A percentile compares a stretch with the other conserved stretches of the same genome.
Evolutionary conservation across 2,797 vertebrate genomes (phyloP).

Genomic region (Orientallactaga sibirica): DNA sequence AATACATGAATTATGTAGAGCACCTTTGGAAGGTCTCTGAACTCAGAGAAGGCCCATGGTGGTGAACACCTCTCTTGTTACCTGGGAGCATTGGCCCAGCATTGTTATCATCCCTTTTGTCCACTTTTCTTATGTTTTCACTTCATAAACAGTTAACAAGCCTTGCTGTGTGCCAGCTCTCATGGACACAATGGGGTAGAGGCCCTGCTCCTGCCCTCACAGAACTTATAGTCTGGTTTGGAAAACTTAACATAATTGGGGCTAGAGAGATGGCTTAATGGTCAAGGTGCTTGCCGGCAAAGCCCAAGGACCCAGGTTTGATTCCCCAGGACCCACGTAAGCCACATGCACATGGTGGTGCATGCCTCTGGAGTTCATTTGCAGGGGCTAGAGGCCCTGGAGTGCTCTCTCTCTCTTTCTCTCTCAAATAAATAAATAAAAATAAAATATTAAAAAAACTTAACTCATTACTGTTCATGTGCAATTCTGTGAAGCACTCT

Average conservation of each 20-base stretch:
- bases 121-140: not conserved
- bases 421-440: too few species aligned
- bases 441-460: too few species aligned
- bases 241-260: not conserved
- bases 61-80: not conserved
- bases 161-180: not conserved
- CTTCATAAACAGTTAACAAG: not conserved
- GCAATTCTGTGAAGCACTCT: not conserved
- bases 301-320: too few species aligned
- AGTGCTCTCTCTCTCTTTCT: too few species aligned
- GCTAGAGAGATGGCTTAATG: too few species aligned
- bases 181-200: not conserved
- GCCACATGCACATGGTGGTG: too few species aligned
- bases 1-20: not conserved
- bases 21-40: not conserved
- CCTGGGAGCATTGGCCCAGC: not conserved
- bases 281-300: too few species aligned
- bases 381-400: too few species aligned
- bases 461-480: too few species aligned
- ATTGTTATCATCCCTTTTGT: not conserved
- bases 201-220: not conserved
- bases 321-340: too few species aligned
- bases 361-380: too few species aligned
- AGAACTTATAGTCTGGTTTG: not conserved
- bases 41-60: not conserved